Percentiles rank a stretch among this genome's conserved stretches.
Evolutionary conservation across 2,888 invertebrate species (phyloP).

Genomic region (Yponomeuta plumbellus): DNA sequence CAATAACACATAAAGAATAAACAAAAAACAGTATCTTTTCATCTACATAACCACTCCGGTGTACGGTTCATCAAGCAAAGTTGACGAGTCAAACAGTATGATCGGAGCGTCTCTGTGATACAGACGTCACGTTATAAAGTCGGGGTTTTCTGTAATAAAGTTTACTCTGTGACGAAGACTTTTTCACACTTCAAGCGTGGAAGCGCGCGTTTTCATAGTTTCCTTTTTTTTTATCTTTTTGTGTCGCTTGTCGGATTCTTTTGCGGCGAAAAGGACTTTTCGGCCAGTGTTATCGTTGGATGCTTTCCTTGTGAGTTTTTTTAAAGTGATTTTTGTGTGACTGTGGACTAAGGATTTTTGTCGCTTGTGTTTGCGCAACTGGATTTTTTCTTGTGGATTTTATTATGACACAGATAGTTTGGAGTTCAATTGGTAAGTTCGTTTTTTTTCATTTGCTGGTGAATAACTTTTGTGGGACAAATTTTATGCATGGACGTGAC

Average conservation of each 20-base stretch:
- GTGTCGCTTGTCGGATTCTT: neutral
- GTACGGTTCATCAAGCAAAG: conserved; percentile 1
- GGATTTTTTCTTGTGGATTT: neutral
- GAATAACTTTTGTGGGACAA: neutral
- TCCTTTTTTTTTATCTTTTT: neutral
- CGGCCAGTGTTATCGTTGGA: neutral
- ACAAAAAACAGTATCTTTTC: neutral
- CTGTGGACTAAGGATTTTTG: neutral
- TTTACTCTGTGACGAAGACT: conserved; percentile 9
- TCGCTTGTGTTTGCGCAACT: neutral
- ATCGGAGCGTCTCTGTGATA: neutral
- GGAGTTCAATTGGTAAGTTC: neutral
- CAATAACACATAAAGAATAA: neutral
- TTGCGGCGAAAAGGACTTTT: neutral
- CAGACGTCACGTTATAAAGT: neutral
- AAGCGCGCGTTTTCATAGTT: conserved; percentile 7
- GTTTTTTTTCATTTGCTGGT: neutral
- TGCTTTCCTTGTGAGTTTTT: neutral
- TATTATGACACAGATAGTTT: neutral
- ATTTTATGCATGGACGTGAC: neutral
- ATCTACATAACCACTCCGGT: neutral
- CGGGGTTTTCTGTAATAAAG: neutral
- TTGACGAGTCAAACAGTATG: neutral
- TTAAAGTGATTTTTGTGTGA: neutral
- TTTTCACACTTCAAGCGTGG: neutral